Evolutionary conservation across 2,797 vertebrate species (phyloP), one percentile per base, ranked within the genome.

Genomic region (Benthosema pterotum): DNA sequence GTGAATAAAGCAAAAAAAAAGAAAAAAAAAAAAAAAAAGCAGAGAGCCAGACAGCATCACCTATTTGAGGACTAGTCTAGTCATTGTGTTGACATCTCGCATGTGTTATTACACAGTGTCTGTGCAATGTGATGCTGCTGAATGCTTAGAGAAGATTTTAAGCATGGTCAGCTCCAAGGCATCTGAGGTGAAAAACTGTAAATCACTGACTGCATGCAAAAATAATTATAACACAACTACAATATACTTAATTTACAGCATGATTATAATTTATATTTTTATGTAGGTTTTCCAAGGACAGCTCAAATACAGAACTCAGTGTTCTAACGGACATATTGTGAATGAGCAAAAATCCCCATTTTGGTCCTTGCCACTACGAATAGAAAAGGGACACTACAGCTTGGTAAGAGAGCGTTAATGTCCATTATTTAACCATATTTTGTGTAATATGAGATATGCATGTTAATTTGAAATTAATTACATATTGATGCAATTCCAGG

Each of bases 71-170:
- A 8, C 32, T 38, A 38, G 32, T 38, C 32, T 9, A 11, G 32
- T 38, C 32, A 38, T 38, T 38, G 32, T 9, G 32, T 38, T 38
- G 32, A 38, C 32, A 9, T 38, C 32, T 38, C 9, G 1, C 8
- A 2, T 38, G 32, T 16, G n/a, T 62, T 4, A 0, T 50, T 45
- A 13, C 55, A 3, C 55, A 76, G 69, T 69, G 42, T 4, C 7
- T 51, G 25, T 77, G 51, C 86, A 89, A 42, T 50, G 75, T 56
- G 87, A 89, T 69, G 86, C 82, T n/a, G 75, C 77, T 16, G 78
- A 84, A 53, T 88, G 72, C 42, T 75, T 84, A 61, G 72, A 83
- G 53, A 57, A 63, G 63, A 80, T 81, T 28, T 46, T 89, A 54
- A 38, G 42, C 11, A 18, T 43, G 22, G 12, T 72, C 28, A 58